These are phyloP conservation scores for Dolichomitus sp. DNA, from an alignment of 2,888 invertebrate genomes.

Conservation along the genomic window DNA sequence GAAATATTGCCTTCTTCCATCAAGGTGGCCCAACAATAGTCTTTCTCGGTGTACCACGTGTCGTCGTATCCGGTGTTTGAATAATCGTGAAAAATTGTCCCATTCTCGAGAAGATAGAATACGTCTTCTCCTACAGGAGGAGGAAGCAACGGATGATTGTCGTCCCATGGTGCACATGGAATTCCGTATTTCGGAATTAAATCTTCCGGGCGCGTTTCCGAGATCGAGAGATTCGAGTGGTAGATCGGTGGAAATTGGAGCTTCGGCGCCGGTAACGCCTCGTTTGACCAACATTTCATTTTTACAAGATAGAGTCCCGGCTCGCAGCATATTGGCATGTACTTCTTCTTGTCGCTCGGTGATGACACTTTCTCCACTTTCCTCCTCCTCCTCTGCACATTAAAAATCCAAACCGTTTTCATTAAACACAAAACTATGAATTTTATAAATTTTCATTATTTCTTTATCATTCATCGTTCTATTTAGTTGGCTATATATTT, in stretches of 20 bases:
- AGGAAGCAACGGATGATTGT: constrained; percentile 69
- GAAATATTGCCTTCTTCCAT: constrained; percentile 33
- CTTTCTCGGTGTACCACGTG: constrained; percentile 37
- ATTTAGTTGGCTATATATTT: too few species aligned
- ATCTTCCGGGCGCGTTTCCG: constrained; percentile 57
- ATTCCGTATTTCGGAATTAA: constrained; percentile 67
- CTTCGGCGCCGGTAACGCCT: constrained; percentile 37
- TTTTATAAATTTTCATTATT: not conserved
- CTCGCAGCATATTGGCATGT: constrained; percentile 74
- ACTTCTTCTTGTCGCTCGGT: not conserved
- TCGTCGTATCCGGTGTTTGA: constrained; percentile 14
- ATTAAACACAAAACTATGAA: not conserved
- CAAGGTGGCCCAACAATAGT: constrained; percentile 74
- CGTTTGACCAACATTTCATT: constrained; percentile 55
- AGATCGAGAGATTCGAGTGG: constrained; percentile 52
- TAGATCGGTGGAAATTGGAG: constrained; percentile 65
- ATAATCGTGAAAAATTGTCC: constrained; percentile 69
- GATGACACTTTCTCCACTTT: not conserved
- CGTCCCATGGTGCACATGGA: constrained; percentile 69
- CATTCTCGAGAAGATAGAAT: constrained; percentile 75
- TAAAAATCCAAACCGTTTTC: not conserved
- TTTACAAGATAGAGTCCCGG: constrained; percentile 67
- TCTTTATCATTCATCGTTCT: too few species aligned
- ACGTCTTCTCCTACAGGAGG: constrained; percentile 64
- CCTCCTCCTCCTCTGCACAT: constrained; percentile 1